Percentiles rank a stretch among this genome's conserved stretches.
These are phyloP conservation scores for Thumatha senex DNA, from an alignment of 2,888 invertebrate species.

Conservation along the genomic window DNA sequence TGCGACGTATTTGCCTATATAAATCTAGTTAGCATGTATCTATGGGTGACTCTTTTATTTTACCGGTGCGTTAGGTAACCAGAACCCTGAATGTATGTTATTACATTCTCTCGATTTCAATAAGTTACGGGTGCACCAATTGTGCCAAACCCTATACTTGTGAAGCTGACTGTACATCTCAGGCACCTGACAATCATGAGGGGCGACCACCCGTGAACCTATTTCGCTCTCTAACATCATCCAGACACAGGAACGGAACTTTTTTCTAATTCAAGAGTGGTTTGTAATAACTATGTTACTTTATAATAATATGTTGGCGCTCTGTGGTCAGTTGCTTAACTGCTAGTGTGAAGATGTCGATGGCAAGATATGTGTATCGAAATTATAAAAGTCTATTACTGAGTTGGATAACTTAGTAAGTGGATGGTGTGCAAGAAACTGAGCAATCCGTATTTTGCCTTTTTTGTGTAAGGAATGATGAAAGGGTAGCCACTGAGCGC, in stretches of 20 bases:
- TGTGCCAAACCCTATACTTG: constrained; percentile 18
- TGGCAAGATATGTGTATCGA: too few relatives aligned
- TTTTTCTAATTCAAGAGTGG: constrained; percentile 28
- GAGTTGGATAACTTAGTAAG: too few relatives aligned
- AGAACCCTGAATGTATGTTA: not conserved
- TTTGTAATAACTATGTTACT: constrained; percentile 15
- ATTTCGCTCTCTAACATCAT: constrained; percentile 42
- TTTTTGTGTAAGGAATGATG: too few relatives aligned
- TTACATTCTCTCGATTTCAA: not conserved
- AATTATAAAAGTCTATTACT: too few relatives aligned
- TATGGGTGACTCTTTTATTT: too few relatives aligned
- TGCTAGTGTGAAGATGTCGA: not conserved
- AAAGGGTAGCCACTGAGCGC: too few relatives aligned
- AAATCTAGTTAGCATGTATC: too few relatives aligned
- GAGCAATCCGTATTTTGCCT: too few relatives aligned
- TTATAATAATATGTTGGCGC: constrained; percentile 18
- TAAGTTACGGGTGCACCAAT: not conserved
- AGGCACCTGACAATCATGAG: constrained; percentile 49
- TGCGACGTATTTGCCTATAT: too few relatives aligned
- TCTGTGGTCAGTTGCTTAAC: not conserved
- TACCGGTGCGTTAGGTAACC: too few relatives aligned
- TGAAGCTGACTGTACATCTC: constrained; percentile 30
- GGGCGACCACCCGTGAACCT: constrained; percentile 64
- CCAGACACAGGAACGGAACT: constrained; percentile 25
- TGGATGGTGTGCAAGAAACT: too few relatives aligned